phyloP scores from a whole-genome alignment of 2,797 vertebrate genomes.

The Squalus acanthias region DNA sequence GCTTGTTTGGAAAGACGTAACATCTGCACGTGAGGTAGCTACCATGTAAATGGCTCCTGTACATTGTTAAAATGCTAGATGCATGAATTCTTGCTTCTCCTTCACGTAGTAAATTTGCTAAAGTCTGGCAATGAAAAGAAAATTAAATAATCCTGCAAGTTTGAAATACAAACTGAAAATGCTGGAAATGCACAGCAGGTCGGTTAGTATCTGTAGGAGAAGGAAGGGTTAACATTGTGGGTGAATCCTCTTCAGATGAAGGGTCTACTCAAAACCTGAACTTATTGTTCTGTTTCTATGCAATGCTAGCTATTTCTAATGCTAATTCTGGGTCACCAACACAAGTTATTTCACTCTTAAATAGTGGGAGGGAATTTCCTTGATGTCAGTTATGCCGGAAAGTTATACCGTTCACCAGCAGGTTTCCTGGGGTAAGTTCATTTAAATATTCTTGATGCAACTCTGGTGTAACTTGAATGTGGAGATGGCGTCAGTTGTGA shows the following conservation, averaged over 20 bases:
- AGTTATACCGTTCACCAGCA: not conserved
- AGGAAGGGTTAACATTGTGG: not conserved
- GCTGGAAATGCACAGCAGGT: not conserved
- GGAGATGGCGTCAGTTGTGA: not conserved
- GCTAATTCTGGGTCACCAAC: not conserved
- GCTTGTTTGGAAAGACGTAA: not conserved
- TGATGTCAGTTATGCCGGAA: not conserved
- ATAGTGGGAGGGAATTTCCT: not conserved
- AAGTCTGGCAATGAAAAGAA: not conserved
- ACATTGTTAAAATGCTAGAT: not conserved
- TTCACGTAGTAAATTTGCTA: not conserved
- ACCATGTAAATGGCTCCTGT: not conserved
- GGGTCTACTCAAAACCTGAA: not conserved
- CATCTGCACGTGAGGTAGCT: not conserved
- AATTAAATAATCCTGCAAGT: not conserved
- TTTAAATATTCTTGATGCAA: not conserved
- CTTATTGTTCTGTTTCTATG: not conserved
- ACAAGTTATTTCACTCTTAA: not conserved
- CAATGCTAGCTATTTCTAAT: not conserved
- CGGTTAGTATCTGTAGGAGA: not conserved
- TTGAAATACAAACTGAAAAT: not conserved
- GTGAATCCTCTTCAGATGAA: not conserved
- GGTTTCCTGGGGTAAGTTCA: not conserved
- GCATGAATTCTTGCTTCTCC: not conserved
- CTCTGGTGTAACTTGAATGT: not conserved